These are phyloP conservation scores for Bucorvus abyssinicus DNA, from an alignment of 2,797 vertebrate species.

Conservation along the genomic window DNA sequence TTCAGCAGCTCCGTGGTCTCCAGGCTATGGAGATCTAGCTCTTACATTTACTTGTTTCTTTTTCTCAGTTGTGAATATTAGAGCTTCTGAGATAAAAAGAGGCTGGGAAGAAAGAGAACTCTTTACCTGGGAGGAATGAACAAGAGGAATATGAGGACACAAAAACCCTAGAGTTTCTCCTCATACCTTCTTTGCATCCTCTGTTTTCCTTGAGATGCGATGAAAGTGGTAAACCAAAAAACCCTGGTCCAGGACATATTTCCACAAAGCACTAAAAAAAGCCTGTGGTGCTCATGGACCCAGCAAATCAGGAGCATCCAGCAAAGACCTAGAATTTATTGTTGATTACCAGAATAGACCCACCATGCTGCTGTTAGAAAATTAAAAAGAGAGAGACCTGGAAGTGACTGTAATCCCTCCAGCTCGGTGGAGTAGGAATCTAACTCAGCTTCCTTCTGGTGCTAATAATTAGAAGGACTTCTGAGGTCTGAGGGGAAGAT, in stretches of 20 bases:
- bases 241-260: neutral
- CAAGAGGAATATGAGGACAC: neutral
- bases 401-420: neutral
- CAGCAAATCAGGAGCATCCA: neutral
- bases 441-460: neutral
- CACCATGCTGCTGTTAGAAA: neutral
- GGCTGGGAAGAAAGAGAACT: neutral
- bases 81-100: conserved; percentile 25
- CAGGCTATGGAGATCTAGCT: conserved; percentile 15
- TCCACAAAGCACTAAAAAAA: neutral
- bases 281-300: neutral
- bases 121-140: neutral
- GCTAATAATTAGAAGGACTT: conserved; percentile 23
- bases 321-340: neutral
- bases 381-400: neutral
- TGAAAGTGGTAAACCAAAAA: neutral
- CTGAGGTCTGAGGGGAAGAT: conserved; percentile 1
- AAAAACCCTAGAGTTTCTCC: neutral
- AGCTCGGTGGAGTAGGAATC: neutral
- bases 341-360: neutral
- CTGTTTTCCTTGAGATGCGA: neutral
- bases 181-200: neutral
- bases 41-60: neutral
- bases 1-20: conserved; percentile 13
- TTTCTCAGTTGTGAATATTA: neutral